Evolutionary conservation across 2,113 vertebrate species (phyloP).

Genomic region (human (Homo sapiens)): GRCh38 chr19:34904001-34904500

Average conservation of each 20-base stretch:
- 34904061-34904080: neutral
- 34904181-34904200: neutral
- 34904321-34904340: too few relatives aligned
- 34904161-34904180: neutral
- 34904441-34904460: neutral
- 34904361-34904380: too few relatives aligned
- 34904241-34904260: neutral
- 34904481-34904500: neutral
- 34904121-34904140: neutral
- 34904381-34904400: neutral
- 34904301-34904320: neutral
- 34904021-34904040: neutral
- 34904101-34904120: neutral
- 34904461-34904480: neutral
- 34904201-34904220: neutral
- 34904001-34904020: neutral
- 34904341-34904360: neutral
- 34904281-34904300: neutral
- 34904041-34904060: neutral
- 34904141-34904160: neutral
- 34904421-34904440: neutral
- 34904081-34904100: neutral
- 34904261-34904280: neutral
- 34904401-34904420: neutral
- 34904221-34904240: neutral